A percentile compares a stretch with the other conserved stretches of the same genome.
These are phyloP conservation scores for Harlomillsia oculata DNA, from an alignment of 1,140 invertebrate species.

Conservation along the genomic window DNA sequence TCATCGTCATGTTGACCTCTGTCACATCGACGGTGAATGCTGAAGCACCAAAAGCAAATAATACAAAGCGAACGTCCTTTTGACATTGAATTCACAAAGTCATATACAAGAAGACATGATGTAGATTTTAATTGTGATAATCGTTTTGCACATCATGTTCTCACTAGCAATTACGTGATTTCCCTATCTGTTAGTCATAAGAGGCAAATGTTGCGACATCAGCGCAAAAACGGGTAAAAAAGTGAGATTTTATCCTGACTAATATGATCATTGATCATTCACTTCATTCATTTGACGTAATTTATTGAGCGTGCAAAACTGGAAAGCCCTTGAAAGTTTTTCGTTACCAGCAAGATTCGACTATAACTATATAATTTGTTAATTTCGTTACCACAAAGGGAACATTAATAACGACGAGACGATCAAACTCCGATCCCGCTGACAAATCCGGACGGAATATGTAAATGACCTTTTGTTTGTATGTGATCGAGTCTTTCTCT, in stretches of 20 bases:
- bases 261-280: neutral
- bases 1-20: too few species aligned
- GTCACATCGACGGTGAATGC: too few species aligned
- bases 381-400: slow-evolving; percentile 30
- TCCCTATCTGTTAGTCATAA: too few species aligned
- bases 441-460: slow-evolving; percentile 25
- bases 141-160: too few species aligned
- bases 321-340: neutral
- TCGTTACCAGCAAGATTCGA: neutral
- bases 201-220: too few species aligned
- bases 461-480: slow-evolving; percentile 23
- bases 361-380: neutral
- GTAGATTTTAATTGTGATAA: too few species aligned
- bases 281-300: neutral
- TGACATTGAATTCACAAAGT: too few species aligned
- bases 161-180: too few species aligned
- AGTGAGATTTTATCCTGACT: neutral
- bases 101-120: too few species aligned
- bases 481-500: slow-evolving; percentile 21
- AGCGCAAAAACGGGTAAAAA: too few species aligned
- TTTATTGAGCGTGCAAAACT: neutral
- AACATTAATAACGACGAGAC: slow-evolving; percentile 31
- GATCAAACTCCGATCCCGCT: slow-evolving; percentile 5
- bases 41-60: too few species aligned
- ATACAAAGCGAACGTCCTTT: too few species aligned